These are phyloP conservation scores for Musca vetustissima DNA, from an alignment of 1,140 invertebrate genomes.

Conservation along the genomic window DNA sequence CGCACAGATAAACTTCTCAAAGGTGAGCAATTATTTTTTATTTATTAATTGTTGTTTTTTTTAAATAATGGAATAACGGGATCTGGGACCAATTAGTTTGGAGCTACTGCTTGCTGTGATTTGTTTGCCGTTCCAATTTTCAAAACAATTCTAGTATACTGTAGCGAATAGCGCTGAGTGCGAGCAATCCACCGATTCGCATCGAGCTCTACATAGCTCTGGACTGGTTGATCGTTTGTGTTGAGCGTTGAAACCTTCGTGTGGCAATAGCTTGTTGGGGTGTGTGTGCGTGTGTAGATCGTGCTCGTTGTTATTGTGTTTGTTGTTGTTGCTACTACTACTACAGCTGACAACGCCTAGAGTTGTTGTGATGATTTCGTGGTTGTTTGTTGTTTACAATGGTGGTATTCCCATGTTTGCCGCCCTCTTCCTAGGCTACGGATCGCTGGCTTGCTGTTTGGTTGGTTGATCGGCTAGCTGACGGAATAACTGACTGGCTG, in stretches of 20 bases:
- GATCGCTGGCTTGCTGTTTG: too few relatives aligned
- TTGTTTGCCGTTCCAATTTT: neutral
- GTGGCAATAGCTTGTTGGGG: constrained; percentile 10
- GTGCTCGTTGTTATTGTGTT: too few relatives aligned
- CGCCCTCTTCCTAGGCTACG: too few relatives aligned
- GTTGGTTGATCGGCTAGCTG: neutral
- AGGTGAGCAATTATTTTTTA: neutral
- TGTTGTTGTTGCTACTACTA: too few relatives aligned
- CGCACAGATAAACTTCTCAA: too few relatives aligned
- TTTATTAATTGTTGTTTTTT: constrained; percentile 12
- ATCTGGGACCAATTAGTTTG: neutral
- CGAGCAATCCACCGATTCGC: constrained; percentile 26
- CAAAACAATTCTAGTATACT: neutral
- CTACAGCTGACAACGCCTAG: constrained; percentile 1
- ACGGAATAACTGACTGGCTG: too few relatives aligned
- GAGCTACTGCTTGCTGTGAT: neutral
- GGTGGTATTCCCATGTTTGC: constrained; percentile 8
- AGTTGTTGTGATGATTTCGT: constrained; percentile 4
- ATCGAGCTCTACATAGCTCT: constrained; percentile 30
- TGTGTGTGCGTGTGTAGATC: neutral
- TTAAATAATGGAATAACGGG: neutral
- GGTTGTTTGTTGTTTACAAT: neutral
- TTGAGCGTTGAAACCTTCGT: constrained; percentile 24
- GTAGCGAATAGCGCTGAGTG: constrained; percentile 5
- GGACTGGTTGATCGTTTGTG: constrained; percentile 17